A percentile compares a stretch with the other conserved stretches of the same genome.
Conservation (phyloP, 35 echinoderm and acorn worm species). For the Anneissia japonica region DNA sequence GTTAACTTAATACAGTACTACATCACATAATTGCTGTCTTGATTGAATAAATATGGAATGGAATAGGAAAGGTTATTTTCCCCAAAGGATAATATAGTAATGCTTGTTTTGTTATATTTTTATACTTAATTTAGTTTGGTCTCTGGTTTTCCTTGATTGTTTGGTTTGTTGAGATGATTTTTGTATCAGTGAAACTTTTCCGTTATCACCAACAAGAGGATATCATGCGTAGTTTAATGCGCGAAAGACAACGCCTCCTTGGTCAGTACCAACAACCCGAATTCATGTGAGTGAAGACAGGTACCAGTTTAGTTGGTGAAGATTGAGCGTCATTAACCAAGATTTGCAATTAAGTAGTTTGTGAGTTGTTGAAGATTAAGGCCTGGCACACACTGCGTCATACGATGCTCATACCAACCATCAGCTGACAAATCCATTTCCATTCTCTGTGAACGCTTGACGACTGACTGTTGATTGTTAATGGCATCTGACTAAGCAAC, state of each 20-base stretch:
- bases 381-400: no score
- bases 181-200: slow-evolving; percentile 54
- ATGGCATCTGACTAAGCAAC: no score
- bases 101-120: not conserved
- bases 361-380: no score
- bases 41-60: not conserved
- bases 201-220: slow-evolving; percentile 75
- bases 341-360: no score
- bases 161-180: slow-evolving; percentile 39
- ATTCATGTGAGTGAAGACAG: slow-evolving; percentile 10
- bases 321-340: no score
- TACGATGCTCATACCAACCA: no score
- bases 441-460: no score
- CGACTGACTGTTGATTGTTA: no score
- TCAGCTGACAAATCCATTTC: no score
- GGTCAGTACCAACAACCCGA: slow-evolving; percentile 56
- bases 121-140: slow-evolving; percentile 52
- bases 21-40: not conserved
- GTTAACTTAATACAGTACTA: not conserved
- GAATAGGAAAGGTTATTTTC: not conserved
- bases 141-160: slow-evolving; percentile 42
- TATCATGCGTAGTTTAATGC: slow-evolving; percentile 55
- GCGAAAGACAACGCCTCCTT: slow-evolving; percentile 70
- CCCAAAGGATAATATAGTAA: not conserved
- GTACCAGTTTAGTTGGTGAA: no score